phyloP scores from a whole-genome alignment of 2,113 vertebrate species.

The Hassar affinis region DNA sequence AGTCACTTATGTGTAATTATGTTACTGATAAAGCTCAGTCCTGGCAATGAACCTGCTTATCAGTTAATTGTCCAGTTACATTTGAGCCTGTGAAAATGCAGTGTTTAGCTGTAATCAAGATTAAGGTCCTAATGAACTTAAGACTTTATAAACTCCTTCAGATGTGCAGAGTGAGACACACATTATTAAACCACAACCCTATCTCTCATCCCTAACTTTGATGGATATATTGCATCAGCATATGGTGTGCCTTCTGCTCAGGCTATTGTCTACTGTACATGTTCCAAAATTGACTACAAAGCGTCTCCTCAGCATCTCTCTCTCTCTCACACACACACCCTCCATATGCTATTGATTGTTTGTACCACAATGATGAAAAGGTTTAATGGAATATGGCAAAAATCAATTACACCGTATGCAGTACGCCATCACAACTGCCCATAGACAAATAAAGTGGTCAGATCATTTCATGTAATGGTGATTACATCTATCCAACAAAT shows the following conservation, averaged over 20 bases:
- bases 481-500: conserved; percentile 8
- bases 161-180: neutral
- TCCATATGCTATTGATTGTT: conserved; percentile 18
- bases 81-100: neutral
- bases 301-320: neutral
- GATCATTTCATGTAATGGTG: conserved; percentile 2
- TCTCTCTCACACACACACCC: neutral
- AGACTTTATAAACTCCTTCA: neutral
- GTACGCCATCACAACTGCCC: conserved; percentile 3
- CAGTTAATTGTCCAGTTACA: neutral
- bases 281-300: conserved; percentile 9
- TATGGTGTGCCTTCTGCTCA: conserved; percentile 9
- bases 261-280: conserved; percentile 1
- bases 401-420: conserved; percentile 13
- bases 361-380: conserved; percentile 24
- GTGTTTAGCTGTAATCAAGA: neutral
- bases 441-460: conserved; percentile 7
- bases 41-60: neutral
- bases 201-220: neutral
- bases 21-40: neutral
- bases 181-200: neutral
- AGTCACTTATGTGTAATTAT: neutral
- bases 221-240: conserved; percentile 8
- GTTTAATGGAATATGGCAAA: conserved; percentile 22
- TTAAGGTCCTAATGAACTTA: neutral